Evolutionary conservation across 2,888 invertebrate species (phyloP).

Genomic region (Sphaerophoria rueppellii): DNA sequence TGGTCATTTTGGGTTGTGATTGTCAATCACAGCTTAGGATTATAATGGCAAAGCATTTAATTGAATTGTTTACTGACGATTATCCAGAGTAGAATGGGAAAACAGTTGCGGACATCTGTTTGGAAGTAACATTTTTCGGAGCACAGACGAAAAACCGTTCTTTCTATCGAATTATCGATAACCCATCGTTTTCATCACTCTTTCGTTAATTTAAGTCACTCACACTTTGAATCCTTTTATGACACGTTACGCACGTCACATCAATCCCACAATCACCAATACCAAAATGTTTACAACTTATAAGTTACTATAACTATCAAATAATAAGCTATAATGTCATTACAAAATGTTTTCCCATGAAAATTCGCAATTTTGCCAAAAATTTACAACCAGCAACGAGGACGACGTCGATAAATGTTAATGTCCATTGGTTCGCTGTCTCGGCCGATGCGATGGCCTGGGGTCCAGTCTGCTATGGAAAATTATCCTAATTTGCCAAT

Average conservation of each 20-base stretch:
- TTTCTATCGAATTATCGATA: no score
- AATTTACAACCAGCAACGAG: constrained; percentile 12
- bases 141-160: no score
- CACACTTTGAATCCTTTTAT: neutral
- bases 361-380: constrained; percentile 33
- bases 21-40: constrained; percentile 65
- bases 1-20: constrained; percentile 67
- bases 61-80: constrained; percentile 72
- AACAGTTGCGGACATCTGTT: constrained; percentile 63
- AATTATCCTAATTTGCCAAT: constrained; percentile 73
- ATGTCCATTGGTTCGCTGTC: constrained; percentile 24
- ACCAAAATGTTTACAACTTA: neutral
- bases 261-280: constrained; percentile 18
- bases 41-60: constrained; percentile 62
- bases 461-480: constrained; percentile 54
- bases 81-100: constrained; percentile 41
- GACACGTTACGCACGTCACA: neutral
- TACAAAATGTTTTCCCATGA: constrained; percentile 64
- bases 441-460: neutral
- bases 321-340: constrained; percentile 62
- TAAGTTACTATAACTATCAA: constrained; percentile 48
- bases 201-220: neutral
- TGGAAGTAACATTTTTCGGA: neutral
- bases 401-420: constrained; percentile 56
- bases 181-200: neutral